Base-by-base conservation (phyloP, 1,140 invertebrate genomes). In the Drosophila sp. region DNA sequence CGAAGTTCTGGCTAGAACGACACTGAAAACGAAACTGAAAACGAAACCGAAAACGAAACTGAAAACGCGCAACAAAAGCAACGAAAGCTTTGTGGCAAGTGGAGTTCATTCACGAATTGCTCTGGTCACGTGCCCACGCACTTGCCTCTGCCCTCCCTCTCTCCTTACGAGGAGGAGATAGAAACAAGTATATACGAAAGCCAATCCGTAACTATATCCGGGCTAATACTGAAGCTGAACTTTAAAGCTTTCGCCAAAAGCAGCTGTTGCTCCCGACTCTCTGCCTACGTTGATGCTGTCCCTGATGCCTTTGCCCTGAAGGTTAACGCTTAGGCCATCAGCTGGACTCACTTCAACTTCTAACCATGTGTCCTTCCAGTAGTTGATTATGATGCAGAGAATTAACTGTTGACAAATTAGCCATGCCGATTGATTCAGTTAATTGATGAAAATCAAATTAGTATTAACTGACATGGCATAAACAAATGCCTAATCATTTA, bases 21-120 rank as follows among this genome's bases (percentile, higher is more conserved):
- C 44, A 50, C 2, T 50, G 44, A 17, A 58, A 72, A 40, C 73
- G 64, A 79, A 79, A 50, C 44, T 50, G 44, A 50, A 50, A 50
- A 2, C 25, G 35, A 38, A 38, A 38, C 8, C 8, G 8, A 38
- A 38, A 38, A 7, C 10, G 44, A 47, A 47, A 7, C 44, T 25
- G 44, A 47, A 44, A 41, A 44, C 29, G 33, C 62, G 33, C 55
- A 68, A 55, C 69, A 70, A 79, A 76, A 73, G 41, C 70, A 30
- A 72, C 70, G 33, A 72, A 76, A 86, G 82, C 82, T 87, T 73
- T 50, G 10, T 25, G 44, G 23, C 35, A 38, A 11, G 35, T 47
- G 41, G 35, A 65, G 65, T 85, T 62, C 83, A 82, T 79, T 87
- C 83, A 73, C 68, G 72, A 86, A 75, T 58, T 41, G 70, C 41